phyloP scores from a whole-genome alignment of 1,140 invertebrate species.

The Drosophila pectinifera region DNA sequence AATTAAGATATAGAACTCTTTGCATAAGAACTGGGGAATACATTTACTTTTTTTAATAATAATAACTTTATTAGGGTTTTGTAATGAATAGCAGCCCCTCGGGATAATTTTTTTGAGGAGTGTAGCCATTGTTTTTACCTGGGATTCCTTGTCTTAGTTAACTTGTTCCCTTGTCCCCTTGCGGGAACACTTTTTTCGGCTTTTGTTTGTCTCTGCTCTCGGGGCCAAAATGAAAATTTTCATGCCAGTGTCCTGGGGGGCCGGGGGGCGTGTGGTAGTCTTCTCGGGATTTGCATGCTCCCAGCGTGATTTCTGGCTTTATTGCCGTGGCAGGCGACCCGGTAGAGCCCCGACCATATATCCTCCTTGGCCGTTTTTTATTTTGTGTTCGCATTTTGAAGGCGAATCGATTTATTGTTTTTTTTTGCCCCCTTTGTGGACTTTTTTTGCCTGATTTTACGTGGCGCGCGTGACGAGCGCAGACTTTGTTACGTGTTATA shows the following conservation, averaged over 20 bases:
- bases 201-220: conserved; percentile 45
- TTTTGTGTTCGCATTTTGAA: conserved; percentile 25
- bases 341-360: conserved; percentile 20
- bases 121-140: conserved; percentile 12
- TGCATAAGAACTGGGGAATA: not conserved
- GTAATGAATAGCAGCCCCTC: not conserved
- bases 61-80: too few relatives aligned
- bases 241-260: conserved; percentile 21
- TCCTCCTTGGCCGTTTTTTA: conserved; percentile 12
- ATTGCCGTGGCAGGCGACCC: conserved; percentile 39
- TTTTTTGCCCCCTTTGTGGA: conserved; percentile 8
- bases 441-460: conserved; percentile 26
- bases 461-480: conserved; percentile 43
- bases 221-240: conserved; percentile 55
- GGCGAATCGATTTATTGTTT: conserved; percentile 72
- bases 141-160: conserved; percentile 43
- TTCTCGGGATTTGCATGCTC: conserved; percentile 69
- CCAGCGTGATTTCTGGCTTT: conserved; percentile 69
- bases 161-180: conserved; percentile 53
- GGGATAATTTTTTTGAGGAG: not conserved
- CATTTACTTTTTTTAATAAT: too few relatives aligned
- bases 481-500: conserved; percentile 47
- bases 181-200: conserved; percentile 13
- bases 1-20: not conserved
- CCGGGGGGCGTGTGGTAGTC: conserved; percentile 40